Evolutionary conservation across 2,888 invertebrate species (phyloP).

Genomic region (Lycocerus yunnanus): DNA sequence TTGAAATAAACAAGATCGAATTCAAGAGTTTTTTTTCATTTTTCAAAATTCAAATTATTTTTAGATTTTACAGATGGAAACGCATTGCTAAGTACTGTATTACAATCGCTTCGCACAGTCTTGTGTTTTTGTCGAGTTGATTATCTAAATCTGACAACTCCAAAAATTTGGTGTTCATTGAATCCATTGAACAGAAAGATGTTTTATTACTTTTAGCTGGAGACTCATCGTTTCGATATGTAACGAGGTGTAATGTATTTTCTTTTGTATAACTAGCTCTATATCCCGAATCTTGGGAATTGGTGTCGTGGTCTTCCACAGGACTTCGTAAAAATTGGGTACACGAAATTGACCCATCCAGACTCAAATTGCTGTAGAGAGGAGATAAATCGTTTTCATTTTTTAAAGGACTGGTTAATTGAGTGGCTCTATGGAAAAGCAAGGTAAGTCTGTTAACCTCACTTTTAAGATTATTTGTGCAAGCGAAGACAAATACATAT

Average conservation of each 20-base stretch:
- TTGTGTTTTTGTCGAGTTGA: conserved; percentile 55
- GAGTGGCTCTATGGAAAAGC: too few relatives aligned
- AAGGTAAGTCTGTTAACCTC: too few relatives aligned
- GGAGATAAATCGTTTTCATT: conserved; percentile 50
- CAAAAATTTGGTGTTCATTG: conserved; percentile 68
- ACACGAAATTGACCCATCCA: conserved; percentile 38
- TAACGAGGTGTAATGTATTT: conserved; percentile 29
- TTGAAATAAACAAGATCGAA: conserved; percentile 58
- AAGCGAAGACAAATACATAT: too few relatives aligned
- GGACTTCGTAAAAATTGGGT: conserved; percentile 48
- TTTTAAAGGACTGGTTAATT: conserved; percentile 42
- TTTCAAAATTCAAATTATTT: conserved; percentile 27
- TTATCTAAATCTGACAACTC: conserved; percentile 66
- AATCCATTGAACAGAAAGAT: conserved; percentile 61
- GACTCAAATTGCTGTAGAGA: conserved; percentile 47
- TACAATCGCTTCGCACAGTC: conserved; percentile 63
- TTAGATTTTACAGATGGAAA: conserved; percentile 43
- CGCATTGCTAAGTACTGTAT: conserved; percentile 62
- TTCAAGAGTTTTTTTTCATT: conserved; percentile 52
- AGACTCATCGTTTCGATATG: conserved; percentile 30
- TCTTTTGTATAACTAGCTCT: conserved; percentile 52
- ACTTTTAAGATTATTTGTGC: too few relatives aligned
- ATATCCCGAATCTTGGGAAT: conserved; percentile 66
- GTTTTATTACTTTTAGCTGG: conserved; percentile 44
- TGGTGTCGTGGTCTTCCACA: conserved; percentile 60